Evolutionary conservation across 1,140 invertebrate genomes (phyloP).

Genomic region (Leptinotarsa lineolata): DNA sequence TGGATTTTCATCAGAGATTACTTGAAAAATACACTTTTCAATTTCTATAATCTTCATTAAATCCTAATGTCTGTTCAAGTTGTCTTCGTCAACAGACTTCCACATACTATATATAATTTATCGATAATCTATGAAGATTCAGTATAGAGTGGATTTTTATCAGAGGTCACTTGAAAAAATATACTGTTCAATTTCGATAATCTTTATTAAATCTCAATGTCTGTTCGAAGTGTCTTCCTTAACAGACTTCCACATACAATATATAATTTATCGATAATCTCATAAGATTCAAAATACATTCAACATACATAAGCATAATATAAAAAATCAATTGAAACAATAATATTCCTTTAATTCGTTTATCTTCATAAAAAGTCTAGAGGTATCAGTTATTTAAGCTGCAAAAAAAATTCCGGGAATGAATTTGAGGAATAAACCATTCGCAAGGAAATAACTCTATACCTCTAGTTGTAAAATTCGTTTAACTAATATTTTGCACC

Average conservation of each 20-base stretch:
- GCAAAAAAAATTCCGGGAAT: not conserved
- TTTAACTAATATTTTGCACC: constrained; percentile 7
- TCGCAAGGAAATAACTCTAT: not conserved
- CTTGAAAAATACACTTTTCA: not conserved
- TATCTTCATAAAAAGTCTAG: not conserved
- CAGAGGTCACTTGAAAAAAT: too few species aligned
- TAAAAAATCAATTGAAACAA: not conserved
- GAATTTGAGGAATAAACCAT: not conserved
- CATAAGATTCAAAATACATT: constrained; percentile 3
- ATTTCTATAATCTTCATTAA: not conserved
- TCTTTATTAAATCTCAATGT: constrained; percentile 9
- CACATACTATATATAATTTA: not conserved
- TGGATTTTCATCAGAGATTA: too few species aligned
- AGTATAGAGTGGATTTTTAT: not conserved
- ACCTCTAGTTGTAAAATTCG: constrained; percentile 8
- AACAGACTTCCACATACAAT: constrained; percentile 6
- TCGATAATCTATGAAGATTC: not conserved
- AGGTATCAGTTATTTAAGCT: not conserved
- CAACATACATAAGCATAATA: constrained; percentile 8
- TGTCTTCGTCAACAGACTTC: not conserved
- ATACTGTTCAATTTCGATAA: not conserved
- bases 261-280: not conserved
- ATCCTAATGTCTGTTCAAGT: not conserved
- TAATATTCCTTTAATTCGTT: not conserved
- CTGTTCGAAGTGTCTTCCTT: not conserved